Base-by-base conservation (phyloP, 2,888 invertebrate genomes). In the Drosophila niveifrons region DNA sequence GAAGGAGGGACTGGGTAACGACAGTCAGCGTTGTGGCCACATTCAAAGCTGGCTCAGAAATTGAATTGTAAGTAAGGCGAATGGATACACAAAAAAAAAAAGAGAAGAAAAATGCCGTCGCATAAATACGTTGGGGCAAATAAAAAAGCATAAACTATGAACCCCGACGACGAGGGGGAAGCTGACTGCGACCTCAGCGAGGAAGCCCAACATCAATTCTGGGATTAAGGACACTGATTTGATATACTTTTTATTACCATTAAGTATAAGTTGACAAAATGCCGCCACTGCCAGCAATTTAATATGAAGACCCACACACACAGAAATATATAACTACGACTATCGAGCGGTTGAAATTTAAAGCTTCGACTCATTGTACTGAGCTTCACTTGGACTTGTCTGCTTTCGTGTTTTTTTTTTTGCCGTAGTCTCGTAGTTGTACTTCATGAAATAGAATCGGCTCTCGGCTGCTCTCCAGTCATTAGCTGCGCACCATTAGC, bases 171-270 rank as follows among this genome's bases (percentile, higher is more conserved):
- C 2, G 44, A 47, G 23, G 55, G 11, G 29, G 75, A 66, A 73
- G 23, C 48, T 36, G 36, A n/a, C 36, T 11, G 11, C 0, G 36
- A 23, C 81, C n/a, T n/a, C 69, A 55, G 58, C 75, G 64, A 69
- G 68, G 77, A 76, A 88, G 75, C 82, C 77, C 82, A 79, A 88
- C 89, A 89, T 89, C 90, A 90, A 89, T 89, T 89, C 82, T 71
- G 75, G 88, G 82, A 90, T 89, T 89, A 85, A 82, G 90, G 89
- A 89, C 88, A 90, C 90, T 90, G 89, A 89, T 90, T 90, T 89
- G 82, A 90, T 89, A 90, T 90, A 89, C 89, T 90, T 90, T 90
- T 89, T 89, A 90, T 86, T 86, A 87, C 84, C 86, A 82, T 85
- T 88, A 79, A 82, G 82, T 81, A 76, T 75, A 78, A 83, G 85